Percentiles rank a stretch among this genome's conserved stretches.
Evolutionary conservation across 2,113 vertebrate genomes (phyloP).

Genomic region (Poicephalus gulielmi): DNA sequence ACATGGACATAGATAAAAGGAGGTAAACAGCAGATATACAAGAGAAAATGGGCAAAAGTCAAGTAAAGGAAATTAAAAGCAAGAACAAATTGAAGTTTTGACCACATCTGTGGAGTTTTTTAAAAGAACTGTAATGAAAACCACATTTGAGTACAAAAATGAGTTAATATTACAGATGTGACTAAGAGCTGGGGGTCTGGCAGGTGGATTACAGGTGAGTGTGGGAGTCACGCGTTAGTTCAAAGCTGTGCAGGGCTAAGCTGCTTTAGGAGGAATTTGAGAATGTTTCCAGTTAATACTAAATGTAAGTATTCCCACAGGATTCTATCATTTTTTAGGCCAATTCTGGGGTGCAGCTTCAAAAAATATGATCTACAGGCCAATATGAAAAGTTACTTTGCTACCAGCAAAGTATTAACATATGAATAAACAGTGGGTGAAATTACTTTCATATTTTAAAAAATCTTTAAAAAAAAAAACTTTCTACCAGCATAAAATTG

Average conservation of each 20-base stretch:
- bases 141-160: not conserved
- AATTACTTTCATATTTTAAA: not conserved
- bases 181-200: not conserved
- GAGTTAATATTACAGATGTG: not conserved
- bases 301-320: not conserved
- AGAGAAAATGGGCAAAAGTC: not conserved
- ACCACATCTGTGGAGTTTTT: not conserved
- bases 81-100: not conserved
- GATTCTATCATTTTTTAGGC: not conserved
- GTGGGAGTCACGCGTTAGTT: not conserved
- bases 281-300: not conserved
- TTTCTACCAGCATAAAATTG: not conserved
- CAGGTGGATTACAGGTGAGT: not conserved
- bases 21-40: not conserved
- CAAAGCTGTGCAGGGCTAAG: not conserved
- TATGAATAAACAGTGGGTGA: not conserved
- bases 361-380: not conserved
- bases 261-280: not conserved
- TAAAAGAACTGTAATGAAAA: not conserved
- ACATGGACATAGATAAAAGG: not conserved
- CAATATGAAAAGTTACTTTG: not conserved
- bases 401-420: not conserved
- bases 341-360: not conserved
- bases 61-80: not conserved
- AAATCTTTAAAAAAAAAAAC: not conserved